These are phyloP conservation scores for Cantharis rufa DNA, from an alignment of 2,888 invertebrate genomes.

Conservation along the genomic window DNA sequence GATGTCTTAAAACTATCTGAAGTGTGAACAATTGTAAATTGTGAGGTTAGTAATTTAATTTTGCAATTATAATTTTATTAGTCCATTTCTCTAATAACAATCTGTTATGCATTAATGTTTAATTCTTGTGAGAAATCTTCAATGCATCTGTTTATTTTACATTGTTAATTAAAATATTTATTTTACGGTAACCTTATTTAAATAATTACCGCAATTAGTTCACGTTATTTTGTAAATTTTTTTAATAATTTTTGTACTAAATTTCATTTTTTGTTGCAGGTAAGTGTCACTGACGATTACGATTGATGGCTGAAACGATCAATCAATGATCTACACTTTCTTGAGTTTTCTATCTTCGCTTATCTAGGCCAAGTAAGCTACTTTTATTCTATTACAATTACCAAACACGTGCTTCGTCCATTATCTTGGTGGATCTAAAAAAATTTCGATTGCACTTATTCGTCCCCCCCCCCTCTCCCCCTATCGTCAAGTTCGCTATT, in stretches of 20 bases:
- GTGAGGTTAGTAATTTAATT: background rate
- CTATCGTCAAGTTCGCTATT: no score
- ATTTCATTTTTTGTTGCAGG: background rate
- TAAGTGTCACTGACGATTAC: background rate
- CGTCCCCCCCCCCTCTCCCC: no score
- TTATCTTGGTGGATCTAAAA: background rate
- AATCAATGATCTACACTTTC: background rate
- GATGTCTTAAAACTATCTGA: background rate
- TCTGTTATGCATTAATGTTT: background rate
- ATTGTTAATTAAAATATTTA: background rate
- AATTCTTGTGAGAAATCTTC: background rate
- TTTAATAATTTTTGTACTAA: background rate
- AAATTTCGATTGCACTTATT: no score
- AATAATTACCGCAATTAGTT: background rate
- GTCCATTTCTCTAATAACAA: background rate
- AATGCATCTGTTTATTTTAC: background rate
- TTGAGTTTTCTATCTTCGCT: background rate
- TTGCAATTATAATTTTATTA: background rate
- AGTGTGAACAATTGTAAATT: background rate
- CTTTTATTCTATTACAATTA: background rate
- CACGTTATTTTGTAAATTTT: no score
- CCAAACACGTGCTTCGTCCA: background rate
- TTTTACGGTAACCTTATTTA: background rate
- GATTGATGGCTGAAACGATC: background rate
- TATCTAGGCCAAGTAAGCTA: background rate